These are phyloP conservation scores for Galendromus occidentalis DNA, from an alignment of 1,140 invertebrate genomes.

Conservation along the genomic window DNA sequence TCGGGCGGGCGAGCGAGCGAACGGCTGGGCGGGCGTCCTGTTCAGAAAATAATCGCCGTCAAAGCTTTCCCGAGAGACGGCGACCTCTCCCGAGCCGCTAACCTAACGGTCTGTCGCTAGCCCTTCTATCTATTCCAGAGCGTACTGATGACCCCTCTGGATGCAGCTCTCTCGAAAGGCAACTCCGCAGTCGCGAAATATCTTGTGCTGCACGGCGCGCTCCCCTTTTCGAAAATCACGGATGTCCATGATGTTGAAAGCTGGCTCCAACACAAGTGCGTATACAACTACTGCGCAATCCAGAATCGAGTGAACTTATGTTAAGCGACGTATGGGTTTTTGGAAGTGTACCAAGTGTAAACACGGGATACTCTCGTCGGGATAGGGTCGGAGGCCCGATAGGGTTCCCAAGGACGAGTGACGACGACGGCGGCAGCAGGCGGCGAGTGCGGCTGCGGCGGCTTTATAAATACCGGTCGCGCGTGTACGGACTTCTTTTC, in stretches of 20 bases:
- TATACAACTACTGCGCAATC: neutral
- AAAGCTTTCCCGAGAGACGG: too few species aligned
- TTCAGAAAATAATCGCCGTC: neutral
- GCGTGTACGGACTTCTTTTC: too few species aligned
- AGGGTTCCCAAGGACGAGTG: too few species aligned
- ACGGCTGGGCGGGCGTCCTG: neutral
- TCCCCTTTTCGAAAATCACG: slow-evolving; percentile 30
- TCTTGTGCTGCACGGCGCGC: slow-evolving; percentile 67
- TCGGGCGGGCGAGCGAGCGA: neutral
- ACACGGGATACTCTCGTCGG: too few species aligned
- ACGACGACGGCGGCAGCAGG: too few species aligned
- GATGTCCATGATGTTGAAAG: slow-evolving; percentile 7
- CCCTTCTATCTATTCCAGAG: slow-evolving; percentile 29
- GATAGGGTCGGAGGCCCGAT: too few species aligned
- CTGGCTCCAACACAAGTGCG: slow-evolving; percentile 4
- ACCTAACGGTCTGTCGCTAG: neutral
- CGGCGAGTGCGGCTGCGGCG: too few species aligned
- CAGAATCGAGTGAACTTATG: too few species aligned
- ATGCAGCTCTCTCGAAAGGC: slow-evolving; percentile 63
- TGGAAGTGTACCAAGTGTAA: too few species aligned
- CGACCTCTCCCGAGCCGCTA: neutral
- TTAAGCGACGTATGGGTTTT: too few species aligned
- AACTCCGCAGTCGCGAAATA: slow-evolving; percentile 76
- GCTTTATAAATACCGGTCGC: too few species aligned
- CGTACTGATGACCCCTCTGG: slow-evolving; percentile 61